Base-by-base conservation (phyloP, 2,888 invertebrate genomes). In the Polyommatus iphigenia region DNA sequence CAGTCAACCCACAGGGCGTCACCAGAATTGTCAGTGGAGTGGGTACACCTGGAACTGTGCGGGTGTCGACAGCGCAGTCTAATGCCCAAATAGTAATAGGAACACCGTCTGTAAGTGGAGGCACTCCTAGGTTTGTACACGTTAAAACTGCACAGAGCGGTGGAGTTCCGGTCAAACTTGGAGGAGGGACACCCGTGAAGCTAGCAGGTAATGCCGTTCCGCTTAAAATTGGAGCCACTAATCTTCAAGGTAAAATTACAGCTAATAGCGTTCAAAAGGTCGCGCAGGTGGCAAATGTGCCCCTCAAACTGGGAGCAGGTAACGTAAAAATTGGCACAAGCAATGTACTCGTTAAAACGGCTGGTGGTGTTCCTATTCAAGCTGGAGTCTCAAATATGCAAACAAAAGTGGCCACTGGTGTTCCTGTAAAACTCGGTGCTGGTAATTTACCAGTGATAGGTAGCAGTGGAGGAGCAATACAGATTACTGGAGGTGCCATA, bases 311-410 rank as follows among this genome's bases (percentile, higher is more conserved):
- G 1, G 89, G 92, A n/a, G 85, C 90, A 0, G 90, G 93, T 29
- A 94, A 93, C 80, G 91, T 94, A 6, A 94, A 94, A 83, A 92
- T 94, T 18, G 91, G 92, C 71, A 88, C 93, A 0, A 90, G 94
- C 81, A 94, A 94, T 82, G 92, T 94, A 24, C 85, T 93, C 1
- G 91, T 94, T 4, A 94, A 94, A 82, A 90, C 92, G 0, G 89
- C 92, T 18, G 88, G 91, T 1, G 93, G 93, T 6, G 83, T 91
- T 79, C 90, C 91, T 1, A 87, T 91, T 50, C 92, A 91, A 79
- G 87, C 89, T 20, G 89, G 91, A 54, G 89, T 90, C 18, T 86
- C 87, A 3, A 89, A 85, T 73, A 83, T 91, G 73, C 91, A 91
- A 79, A 84, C 87, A 0, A 92, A 92, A 81, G 86, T 90, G 13